Evolutionary conservation across 2,888 invertebrate species (phyloP).

Genomic region (Hermodice carunculata): DNA sequence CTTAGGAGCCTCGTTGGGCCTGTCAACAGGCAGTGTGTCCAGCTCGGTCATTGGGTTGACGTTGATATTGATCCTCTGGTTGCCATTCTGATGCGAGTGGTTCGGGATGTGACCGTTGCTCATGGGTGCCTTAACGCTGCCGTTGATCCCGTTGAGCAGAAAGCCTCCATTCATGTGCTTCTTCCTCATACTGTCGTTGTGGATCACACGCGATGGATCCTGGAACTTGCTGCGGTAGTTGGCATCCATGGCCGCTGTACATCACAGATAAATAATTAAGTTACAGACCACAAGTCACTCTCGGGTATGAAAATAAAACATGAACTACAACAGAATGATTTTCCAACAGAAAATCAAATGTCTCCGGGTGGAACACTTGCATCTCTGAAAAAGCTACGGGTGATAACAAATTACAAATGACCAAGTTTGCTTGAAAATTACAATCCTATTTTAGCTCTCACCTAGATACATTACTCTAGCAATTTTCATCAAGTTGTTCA

Average conservation of each 20-base stretch:
- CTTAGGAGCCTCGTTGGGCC: too few relatives aligned
- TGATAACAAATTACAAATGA: too few relatives aligned
- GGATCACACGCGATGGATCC: constrained; percentile 32
- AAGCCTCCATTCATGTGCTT: constrained; percentile 26
- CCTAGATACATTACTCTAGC: too few relatives aligned
- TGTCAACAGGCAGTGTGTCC: too few relatives aligned
- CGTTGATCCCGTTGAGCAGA: constrained; percentile 33
- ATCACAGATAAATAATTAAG: not conserved
- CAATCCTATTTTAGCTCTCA: too few relatives aligned
- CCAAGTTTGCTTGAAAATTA: too few relatives aligned
- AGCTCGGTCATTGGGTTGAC: constrained; percentile 19
- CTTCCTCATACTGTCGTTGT: constrained; percentile 30
- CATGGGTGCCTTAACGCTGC: too few relatives aligned
- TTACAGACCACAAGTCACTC: too few relatives aligned
- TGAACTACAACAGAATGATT: not conserved
- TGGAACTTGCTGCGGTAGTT: constrained; percentile 33
- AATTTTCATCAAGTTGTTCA: too few relatives aligned
- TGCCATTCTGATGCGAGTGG: constrained; percentile 1
- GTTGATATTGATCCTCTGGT: constrained; percentile 19
- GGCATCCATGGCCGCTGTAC: constrained; percentile 30
- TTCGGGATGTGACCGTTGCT: constrained; percentile 14
- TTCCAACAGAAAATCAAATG: too few relatives aligned
- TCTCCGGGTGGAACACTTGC: too few relatives aligned
- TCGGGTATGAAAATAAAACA: not conserved
- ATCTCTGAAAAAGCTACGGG: too few relatives aligned